Evolutionary conservation across 2,888 invertebrate species (phyloP), one percentile per base, ranked within the genome.

Genomic region (Chromoteleia sp.): DNA sequence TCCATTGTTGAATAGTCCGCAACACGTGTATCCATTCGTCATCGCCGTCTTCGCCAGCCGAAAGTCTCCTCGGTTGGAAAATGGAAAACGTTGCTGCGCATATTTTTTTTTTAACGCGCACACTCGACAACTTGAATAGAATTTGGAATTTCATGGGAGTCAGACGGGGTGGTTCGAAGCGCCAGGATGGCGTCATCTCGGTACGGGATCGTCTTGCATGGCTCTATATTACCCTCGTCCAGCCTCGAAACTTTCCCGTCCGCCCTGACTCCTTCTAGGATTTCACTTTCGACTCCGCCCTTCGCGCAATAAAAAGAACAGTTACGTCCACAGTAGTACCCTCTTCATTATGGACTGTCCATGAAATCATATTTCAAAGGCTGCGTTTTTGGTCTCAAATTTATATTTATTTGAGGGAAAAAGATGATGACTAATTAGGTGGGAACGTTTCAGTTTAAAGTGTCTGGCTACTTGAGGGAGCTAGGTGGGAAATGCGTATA

Each of bases 151-250:
- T 85, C 83, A 77, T 82, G 84, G 74, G 52, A 56, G 58, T 52
- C 68, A 50, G 61, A 59, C 58, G 63, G 84, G 84, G 84, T 82
- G 84, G 84, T 82, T 79, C 70, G 73, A 77, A 87, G 89, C 90
- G 89, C 89, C 89, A 87, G 84, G 80, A 82, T 85, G 90, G 91
- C 91, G 91, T 91, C 91, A 91, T 90, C 91, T 90, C 88, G 84
- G 76, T 71, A 71, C 79, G 89, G 89, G 88, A 91, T 91, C 91
- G 88, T 87, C 87, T 88, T 88, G 83, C 85, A 77, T 70, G 83
- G 81, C 80, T 77, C 81, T 82, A 83, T 77, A 84, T 84, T 85
- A 85, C 83, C 85, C 84, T 83, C 74, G 83, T 78, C 75, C 78
- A 65, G 71, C 52, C 68, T 58, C 77, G 68, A 65, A 76, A 81